These are phyloP conservation scores for Machaerirhynchus nigripectus DNA, from an alignment of 2,113 vertebrate genomes.

Conservation along the genomic window DNA sequence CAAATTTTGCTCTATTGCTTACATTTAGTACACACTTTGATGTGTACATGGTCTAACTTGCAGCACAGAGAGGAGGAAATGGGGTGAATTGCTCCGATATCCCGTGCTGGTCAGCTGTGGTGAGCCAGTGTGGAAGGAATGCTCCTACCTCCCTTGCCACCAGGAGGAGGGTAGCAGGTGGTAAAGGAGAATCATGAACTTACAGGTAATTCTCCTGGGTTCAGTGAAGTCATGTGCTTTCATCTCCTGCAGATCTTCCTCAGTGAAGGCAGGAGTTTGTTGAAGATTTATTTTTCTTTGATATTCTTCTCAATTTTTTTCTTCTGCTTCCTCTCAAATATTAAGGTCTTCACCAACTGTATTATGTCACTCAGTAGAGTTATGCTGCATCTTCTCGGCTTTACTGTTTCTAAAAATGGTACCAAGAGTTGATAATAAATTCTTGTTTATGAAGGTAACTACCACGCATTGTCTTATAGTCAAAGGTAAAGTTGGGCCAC, in stretches of 20 bases:
- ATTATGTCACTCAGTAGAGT: neutral
- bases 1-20: neutral
- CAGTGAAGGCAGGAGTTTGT: neutral
- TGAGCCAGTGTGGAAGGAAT: neutral
- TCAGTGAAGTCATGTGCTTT: neutral
- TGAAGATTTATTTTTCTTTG: neutral
- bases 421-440: neutral
- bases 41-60: fast-evolving
- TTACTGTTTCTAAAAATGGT: neutral
- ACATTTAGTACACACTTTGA: neutral
- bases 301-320: neutral
- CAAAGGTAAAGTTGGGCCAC: neutral
- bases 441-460: neutral
- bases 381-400: neutral
- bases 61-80: neutral
- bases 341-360: neutral
- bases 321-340: neutral
- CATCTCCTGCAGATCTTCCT: neutral
- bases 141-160: neutral
- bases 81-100: neutral
- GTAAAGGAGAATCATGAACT: neutral
- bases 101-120: neutral
- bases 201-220: neutral
- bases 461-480: neutral
- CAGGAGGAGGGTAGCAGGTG: neutral